Evolutionary conservation across 2,888 invertebrate species (phyloP).

Genomic region (Odontocolon sp.): DNA sequence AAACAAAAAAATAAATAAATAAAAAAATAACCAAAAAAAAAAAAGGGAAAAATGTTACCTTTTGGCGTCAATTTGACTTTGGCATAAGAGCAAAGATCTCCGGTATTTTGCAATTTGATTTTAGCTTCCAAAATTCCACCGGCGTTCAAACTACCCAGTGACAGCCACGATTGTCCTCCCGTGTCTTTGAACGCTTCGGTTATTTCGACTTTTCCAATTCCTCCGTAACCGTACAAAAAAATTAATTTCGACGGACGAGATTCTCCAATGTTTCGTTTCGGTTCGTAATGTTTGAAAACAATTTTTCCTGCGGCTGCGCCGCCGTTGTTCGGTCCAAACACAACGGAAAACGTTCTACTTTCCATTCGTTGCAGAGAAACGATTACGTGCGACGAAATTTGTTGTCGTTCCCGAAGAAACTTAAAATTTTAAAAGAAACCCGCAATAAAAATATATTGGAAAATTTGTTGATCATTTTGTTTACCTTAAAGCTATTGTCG

Average conservation of each 20-base stretch:
- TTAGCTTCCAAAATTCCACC: slow-evolving; percentile 80
- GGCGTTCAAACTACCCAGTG: slow-evolving; percentile 83
- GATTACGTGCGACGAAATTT: slow-evolving; percentile 66
- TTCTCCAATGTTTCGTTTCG: slow-evolving; percentile 62
- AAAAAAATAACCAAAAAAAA: no score
- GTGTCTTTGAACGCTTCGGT: slow-evolving; percentile 83
- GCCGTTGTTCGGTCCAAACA: slow-evolving; percentile 82
- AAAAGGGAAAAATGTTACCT: no score
- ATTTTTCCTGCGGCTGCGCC: slow-evolving; percentile 83
- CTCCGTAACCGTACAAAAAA: slow-evolving; percentile 84
- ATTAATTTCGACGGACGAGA: slow-evolving; percentile 71
- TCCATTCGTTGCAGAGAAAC: slow-evolving; percentile 83
- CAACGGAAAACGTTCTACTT: slow-evolving; percentile 82
- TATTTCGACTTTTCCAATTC: slow-evolving; percentile 82
- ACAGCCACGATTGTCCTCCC: slow-evolving; percentile 83
- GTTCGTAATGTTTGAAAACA: slow-evolving; percentile 81
- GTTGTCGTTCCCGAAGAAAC: slow-evolving; percentile 75
- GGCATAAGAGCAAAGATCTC: slow-evolving; percentile 83
- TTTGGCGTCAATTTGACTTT: slow-evolving; percentile 76
- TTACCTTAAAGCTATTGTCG: slow-evolving; percentile 79
- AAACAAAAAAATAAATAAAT: not conserved
- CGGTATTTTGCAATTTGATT: slow-evolving; percentile 83
- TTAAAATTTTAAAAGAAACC: no score
- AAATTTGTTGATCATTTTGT: slow-evolving; percentile 43
- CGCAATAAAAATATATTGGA: slow-evolving; percentile 32